Conservation (phyloP, 2,888 invertebrate genomes). For the Venusia cambrica region DNA sequence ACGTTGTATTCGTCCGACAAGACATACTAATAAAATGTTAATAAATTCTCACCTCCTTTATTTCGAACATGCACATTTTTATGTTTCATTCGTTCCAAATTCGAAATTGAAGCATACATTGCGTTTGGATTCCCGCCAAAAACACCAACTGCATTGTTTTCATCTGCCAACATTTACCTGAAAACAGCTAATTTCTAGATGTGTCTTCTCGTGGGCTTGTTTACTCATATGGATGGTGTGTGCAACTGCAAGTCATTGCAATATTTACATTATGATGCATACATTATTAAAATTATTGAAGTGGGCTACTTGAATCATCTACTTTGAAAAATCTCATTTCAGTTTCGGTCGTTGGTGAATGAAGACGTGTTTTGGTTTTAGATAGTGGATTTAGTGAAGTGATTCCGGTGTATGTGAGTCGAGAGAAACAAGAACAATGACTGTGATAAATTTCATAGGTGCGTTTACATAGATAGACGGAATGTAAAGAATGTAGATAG, state of each 20-base stretch:
- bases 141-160: conserved; percentile 19
- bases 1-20: too few species aligned
- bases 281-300: too few species aligned
- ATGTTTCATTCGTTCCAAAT: conserved; percentile 17
- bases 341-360: conserved; percentile 6
- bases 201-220: conserved; percentile 9
- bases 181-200: conserved; percentile 8
- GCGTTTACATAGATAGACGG: too few species aligned
- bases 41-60: too few species aligned
- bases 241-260: conserved; percentile 12
- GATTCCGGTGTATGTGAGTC: neutral
- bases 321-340: conserved; percentile 2
- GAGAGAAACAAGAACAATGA: neutral
- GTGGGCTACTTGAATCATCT: neutral
- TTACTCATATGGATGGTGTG: conserved; percentile 19
- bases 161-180: conserved; percentile 13
- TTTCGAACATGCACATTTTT: too few species aligned
- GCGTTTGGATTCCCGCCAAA: conserved; percentile 29
- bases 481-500: too few species aligned
- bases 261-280: conserved; percentile 10
- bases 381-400: neutral
- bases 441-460: neutral
- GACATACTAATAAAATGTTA: too few species aligned
- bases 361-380: conserved; percentile 3
- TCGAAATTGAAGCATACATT: conserved; percentile 17